Conservation (phyloP, 2,888 invertebrate genomes). For the Nomada flava region DNA sequence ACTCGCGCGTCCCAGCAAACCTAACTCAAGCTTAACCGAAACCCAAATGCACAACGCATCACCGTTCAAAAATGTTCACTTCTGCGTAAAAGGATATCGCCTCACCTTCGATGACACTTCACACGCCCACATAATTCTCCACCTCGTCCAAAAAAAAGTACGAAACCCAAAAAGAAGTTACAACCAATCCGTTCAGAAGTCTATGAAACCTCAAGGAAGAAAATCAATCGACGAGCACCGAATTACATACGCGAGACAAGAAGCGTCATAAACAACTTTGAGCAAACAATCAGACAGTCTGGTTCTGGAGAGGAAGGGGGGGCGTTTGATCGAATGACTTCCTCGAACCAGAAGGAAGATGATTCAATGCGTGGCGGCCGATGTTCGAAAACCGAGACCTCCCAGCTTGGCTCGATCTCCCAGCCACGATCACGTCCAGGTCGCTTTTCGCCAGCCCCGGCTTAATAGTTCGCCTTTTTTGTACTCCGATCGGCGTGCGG, state of each 20-base stretch:
- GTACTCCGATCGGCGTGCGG: slow-evolving; percentile 57
- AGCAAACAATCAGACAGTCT: slow-evolving; percentile 5
- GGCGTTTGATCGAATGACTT: slow-evolving; percentile 31
- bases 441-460: slow-evolving; percentile 40
- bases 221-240: too few relatives aligned
- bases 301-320: background rate
- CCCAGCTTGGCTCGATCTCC: slow-evolving; percentile 49
- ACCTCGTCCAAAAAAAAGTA: too few relatives aligned
- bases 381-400: slow-evolving; percentile 53
- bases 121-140: too few relatives aligned
- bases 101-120: too few relatives aligned
- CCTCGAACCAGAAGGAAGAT: slow-evolving; percentile 32
- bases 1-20: too few relatives aligned
- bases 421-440: slow-evolving; percentile 45
- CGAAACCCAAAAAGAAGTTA: too few relatives aligned
- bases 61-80: too few relatives aligned
- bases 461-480: slow-evolving; percentile 66
- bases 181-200: too few relatives aligned
- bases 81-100: too few relatives aligned
- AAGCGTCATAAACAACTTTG: slow-evolving; percentile 3
- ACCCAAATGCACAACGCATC: too few relatives aligned
- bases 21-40: too few relatives aligned
- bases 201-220: too few relatives aligned
- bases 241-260: background rate
- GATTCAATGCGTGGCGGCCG: slow-evolving; percentile 26